Conservation (phyloP, 2,797 vertebrate species). For the Brachyalestes nurse region DNA sequence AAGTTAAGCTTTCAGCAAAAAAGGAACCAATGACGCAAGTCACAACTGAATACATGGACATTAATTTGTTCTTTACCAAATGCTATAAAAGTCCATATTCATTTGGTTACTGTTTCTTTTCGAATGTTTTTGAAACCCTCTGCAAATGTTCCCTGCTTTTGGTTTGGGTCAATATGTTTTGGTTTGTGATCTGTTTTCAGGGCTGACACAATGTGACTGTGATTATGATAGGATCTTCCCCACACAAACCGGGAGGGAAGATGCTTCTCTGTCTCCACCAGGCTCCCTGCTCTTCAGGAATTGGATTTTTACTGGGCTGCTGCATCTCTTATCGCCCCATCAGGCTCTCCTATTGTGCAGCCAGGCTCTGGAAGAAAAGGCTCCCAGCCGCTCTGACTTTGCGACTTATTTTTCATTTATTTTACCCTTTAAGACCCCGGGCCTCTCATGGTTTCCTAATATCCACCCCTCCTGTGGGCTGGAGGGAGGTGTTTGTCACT, state of each 20-base stretch:
- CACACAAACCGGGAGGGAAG: slow-evolving; percentile 51
- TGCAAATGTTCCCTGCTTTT: slow-evolving; percentile 19
- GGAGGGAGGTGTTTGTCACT: slow-evolving; percentile 41
- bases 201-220: slow-evolving; percentile 53
- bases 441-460: slow-evolving; percentile 51
- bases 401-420: slow-evolving; percentile 67
- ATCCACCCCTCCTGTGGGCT: slow-evolving; percentile 50
- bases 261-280: slow-evolving; percentile 58
- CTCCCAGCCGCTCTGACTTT: slow-evolving; percentile 63
- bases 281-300: slow-evolving; percentile 62
- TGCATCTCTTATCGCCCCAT: slow-evolving; percentile 63
- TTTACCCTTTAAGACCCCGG: slow-evolving; percentile 61
- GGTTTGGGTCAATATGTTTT: slow-evolving; percentile 55
- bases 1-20: neutral
- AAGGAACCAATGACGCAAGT: slow-evolving; percentile 10
- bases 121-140: neutral
- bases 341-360: slow-evolving; percentile 65
- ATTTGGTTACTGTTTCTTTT: slow-evolving; percentile 7
- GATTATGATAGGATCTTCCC: slow-evolving; percentile 60
- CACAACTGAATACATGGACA: slow-evolving; percentile 9
- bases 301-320: slow-evolving; percentile 65
- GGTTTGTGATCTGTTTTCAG: slow-evolving; percentile 54
- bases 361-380: slow-evolving; percentile 64
- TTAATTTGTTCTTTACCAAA: neutral
- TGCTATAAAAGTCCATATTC: neutral